Evolutionary conservation across 2,888 invertebrate species (phyloP).

Genomic region (Xestia sexstrigata): DNA sequence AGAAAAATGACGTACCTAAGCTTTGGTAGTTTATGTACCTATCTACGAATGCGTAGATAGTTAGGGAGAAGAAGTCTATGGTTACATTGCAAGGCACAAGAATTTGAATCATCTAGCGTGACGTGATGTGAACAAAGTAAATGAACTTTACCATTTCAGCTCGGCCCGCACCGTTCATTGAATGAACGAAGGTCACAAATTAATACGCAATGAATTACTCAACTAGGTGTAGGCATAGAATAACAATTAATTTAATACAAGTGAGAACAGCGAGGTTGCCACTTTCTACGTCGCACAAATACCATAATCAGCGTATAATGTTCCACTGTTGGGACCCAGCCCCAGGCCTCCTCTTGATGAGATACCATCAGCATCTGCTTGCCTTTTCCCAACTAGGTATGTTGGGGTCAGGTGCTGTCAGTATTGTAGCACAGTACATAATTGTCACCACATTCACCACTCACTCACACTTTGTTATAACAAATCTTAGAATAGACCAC

Average conservation of each 20-base stretch:
- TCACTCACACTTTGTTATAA: neutral
- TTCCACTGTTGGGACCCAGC: neutral
- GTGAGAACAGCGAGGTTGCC: neutral
- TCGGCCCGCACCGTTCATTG: neutral
- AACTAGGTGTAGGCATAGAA: neutral
- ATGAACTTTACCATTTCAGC: slow-evolving; percentile 30
- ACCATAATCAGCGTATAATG: neutral
- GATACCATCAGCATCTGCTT: neutral
- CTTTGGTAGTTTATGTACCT: too few relatives aligned
- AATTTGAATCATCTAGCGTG: too few relatives aligned
- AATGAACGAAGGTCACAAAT: slow-evolving; percentile 39
- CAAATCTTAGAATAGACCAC: neutral
- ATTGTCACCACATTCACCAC: neutral
- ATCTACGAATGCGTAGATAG: neutral
- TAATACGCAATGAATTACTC: slow-evolving; percentile 24
- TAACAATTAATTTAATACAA: neutral
- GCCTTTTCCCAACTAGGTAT: neutral
- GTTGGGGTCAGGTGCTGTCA: neutral
- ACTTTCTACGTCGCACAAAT: neutral
- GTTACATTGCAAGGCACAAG: neutral
- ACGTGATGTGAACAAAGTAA: slow-evolving; percentile 12
- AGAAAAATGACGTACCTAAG: too few relatives aligned
- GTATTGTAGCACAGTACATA: neutral
- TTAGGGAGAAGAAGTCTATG: neutral
- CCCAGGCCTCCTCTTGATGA: neutral